phyloP scores from a whole-genome alignment of 1,140 invertebrate species.

The Uloborus diversus region DNA sequence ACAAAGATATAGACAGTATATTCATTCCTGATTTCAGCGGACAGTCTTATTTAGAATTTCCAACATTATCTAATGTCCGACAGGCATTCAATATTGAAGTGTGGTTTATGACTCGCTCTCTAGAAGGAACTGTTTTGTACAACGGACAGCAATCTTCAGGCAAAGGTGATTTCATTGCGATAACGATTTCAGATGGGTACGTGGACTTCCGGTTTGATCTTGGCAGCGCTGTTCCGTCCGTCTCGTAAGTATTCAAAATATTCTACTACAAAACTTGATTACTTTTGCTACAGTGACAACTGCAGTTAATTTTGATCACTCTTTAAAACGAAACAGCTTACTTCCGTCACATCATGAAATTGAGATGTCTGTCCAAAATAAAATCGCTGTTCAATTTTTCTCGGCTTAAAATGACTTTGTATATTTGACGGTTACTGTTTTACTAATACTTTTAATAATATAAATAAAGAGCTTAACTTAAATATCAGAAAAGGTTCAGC shows the following conservation, averaged over 20 bases:
- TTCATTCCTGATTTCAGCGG: constrained; percentile 71
- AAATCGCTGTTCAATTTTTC: no score
- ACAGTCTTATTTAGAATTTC: constrained; percentile 79
- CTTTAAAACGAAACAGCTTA: no score
- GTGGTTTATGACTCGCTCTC: constrained; percentile 83
- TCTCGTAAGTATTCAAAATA: constrained; percentile 75
- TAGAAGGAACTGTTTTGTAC: constrained; percentile 84
- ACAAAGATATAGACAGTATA: constrained; percentile 53
- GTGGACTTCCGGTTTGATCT: constrained; percentile 87
- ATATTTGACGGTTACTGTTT: no score
- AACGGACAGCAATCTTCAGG: constrained; percentile 75
- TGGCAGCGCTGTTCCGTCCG: constrained; percentile 84
- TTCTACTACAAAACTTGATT: no score
- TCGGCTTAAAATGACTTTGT: no score
- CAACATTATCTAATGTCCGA: constrained; percentile 77
- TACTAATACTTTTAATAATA: no score
- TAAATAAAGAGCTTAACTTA: no score
- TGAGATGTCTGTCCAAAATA: no score
- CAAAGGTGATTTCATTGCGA: constrained; percentile 83
- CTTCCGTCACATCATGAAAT: no score
- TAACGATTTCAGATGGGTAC: constrained; percentile 80
- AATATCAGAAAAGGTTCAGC: no score
- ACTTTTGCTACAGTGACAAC: no score
- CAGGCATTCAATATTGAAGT: constrained; percentile 84
- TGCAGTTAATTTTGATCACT: no score